phyloP scores from a whole-genome alignment of 2,888 invertebrate species.

The Frankliniella fusca region DNA sequence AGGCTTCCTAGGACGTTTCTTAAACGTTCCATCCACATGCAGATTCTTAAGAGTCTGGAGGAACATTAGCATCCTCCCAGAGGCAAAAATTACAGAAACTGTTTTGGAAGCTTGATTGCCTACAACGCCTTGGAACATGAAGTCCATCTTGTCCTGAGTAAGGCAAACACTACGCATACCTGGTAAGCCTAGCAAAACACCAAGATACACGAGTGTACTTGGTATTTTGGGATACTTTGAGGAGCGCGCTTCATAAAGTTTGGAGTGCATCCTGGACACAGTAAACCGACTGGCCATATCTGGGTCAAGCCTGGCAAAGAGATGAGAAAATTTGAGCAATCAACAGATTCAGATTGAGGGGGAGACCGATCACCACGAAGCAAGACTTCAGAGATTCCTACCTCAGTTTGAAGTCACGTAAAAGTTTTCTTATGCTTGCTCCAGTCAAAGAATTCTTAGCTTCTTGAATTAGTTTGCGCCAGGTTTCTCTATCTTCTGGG shows the following conservation, averaged over 20 bases:
- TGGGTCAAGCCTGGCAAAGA: fast-evolving
- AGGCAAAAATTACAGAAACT: neutral
- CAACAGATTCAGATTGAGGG: too few species aligned
- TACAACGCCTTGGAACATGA: neutral
- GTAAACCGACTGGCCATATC: neutral
- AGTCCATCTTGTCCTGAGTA: neutral
- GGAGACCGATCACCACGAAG: too few species aligned
- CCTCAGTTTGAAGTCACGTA: neutral
- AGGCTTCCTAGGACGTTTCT: neutral
- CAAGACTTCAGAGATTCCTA: too few species aligned
- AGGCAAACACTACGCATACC: neutral
- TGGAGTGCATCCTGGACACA: neutral
- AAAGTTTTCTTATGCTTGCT: neutral
- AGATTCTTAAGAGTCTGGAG: neutral
- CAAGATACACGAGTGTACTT: neutral
- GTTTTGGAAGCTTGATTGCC: neutral
- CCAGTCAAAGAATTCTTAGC: too few species aligned
- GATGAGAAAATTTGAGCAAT: too few species aligned
- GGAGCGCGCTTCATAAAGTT: neutral
- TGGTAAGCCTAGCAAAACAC: too few species aligned
- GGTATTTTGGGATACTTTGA: neutral
- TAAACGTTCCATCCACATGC: neutral
- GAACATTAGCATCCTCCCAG: neutral
- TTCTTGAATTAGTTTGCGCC: neutral
- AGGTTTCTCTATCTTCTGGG: neutral